phyloP scores from a whole-genome alignment of 2,797 vertebrate species.

The Gadopsis bispinosus region DNA sequence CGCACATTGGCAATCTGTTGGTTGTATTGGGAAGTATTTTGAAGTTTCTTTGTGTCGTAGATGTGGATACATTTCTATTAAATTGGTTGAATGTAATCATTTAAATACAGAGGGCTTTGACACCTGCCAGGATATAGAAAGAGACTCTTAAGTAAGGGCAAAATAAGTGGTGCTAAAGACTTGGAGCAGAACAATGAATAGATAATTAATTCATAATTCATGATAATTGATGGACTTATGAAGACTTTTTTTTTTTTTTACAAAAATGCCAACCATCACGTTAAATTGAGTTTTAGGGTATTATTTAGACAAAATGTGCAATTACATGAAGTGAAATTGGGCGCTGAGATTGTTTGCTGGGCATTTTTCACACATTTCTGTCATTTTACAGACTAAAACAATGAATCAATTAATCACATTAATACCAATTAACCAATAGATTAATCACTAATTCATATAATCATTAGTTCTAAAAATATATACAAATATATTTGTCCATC shows the following conservation, averaged over 20 bases:
- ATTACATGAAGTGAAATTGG: too few relatives aligned
- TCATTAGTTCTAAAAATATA: background rate
- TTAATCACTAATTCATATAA: background rate
- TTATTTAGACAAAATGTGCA: background rate
- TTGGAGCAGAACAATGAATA: background rate
- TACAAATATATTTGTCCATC: background rate
- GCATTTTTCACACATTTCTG: background rate
- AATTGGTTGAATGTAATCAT: background rate
- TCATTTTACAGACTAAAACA: too few relatives aligned
- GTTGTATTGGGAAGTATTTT: background rate
- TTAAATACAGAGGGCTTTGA: background rate
- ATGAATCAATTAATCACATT: background rate
- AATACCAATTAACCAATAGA: background rate
- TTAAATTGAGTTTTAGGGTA: background rate
- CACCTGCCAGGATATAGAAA: too few relatives aligned
- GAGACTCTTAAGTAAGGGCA: too few relatives aligned
- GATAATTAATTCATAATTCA: background rate
- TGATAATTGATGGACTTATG: background rate
- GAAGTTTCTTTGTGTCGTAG: background rate
- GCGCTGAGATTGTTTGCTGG: background rate
- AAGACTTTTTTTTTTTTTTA: background rate
- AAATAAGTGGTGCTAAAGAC: background rate
- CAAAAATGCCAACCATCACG: background rate
- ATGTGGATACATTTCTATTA: background rate
- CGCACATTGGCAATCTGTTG: background rate